Evolutionary conservation across 1,140 invertebrate genomes (phyloP).

Genomic region (Streblospio benedicti): DNA sequence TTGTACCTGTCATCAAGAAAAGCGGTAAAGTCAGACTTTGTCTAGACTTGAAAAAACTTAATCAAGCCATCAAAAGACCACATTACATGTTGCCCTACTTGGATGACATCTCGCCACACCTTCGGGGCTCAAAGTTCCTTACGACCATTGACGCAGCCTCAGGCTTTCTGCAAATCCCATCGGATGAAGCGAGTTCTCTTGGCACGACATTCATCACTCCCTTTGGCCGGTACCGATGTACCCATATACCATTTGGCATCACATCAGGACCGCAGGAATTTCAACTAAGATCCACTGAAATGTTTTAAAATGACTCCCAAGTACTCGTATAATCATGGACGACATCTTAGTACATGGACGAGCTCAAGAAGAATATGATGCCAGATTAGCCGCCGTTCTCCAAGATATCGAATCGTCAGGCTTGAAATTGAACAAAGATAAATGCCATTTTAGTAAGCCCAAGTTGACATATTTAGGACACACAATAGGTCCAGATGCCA

Average conservation of each 20-base stretch:
- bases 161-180: background rate
- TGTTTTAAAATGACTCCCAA: background rate
- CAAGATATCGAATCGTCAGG: background rate
- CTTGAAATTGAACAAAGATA: slow-evolving; percentile 1
- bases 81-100: slow-evolving; percentile 14
- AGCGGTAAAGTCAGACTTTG: slow-evolving; percentile 9
- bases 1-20: slow-evolving; percentile 21
- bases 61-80: slow-evolving; percentile 16
- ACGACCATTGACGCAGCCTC: background rate
- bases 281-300: slow-evolving; percentile 10
- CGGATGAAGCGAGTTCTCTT: no score
- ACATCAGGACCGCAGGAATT: slow-evolving; percentile 18
- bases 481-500: background rate
- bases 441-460: background rate
- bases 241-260: slow-evolving; percentile 19
- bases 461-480: background rate
- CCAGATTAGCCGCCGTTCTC: background rate
- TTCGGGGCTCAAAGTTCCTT: slow-evolving; percentile 4
- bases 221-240: slow-evolving; percentile 18
- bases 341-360: slow-evolving; percentile 10
- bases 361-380: background rate
- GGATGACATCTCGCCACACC: slow-evolving; percentile 17
- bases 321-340: slow-evolving; percentile 12
- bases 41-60: slow-evolving; percentile 18
- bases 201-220: slow-evolving; percentile 27